A percentile compares a stretch with the other conserved stretches of the same genome.
Evolutionary conservation across 2,113 vertebrate genomes (phyloP).

Genomic region (Eclectus roratus): DNA sequence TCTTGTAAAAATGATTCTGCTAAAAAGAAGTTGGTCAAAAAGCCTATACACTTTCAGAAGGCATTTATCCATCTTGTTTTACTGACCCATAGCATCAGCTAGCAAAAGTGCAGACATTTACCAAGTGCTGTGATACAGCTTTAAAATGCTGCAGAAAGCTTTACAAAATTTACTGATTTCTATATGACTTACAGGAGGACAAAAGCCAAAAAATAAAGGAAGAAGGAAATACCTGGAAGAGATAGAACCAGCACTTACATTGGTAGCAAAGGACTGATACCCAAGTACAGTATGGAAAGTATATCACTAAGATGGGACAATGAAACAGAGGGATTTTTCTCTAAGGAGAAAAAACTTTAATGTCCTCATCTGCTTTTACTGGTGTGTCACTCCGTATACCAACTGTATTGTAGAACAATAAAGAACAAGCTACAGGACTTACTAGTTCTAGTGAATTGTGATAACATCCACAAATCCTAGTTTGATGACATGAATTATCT

Average conservation of each 20-base stretch:
- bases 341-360: not conserved
- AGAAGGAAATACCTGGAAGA: not conserved
- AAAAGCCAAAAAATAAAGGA: not conserved
- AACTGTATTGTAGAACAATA: not conserved
- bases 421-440: not conserved
- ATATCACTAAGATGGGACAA: not conserved
- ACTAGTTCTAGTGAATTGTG: not conserved
- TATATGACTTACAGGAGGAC: not conserved
- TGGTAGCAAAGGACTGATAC: not conserved
- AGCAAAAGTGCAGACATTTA: not conserved
- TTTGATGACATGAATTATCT: not conserved
- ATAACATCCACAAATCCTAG: not conserved
- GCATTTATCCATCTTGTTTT: constrained; percentile 5
- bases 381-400: not conserved
- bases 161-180: not conserved
- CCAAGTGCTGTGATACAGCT: not conserved
- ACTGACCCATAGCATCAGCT: not conserved
- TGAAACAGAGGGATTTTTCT: not conserved
- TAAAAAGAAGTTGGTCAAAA: constrained; percentile 12
- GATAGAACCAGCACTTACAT: not conserved
- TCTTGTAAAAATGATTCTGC: not conserved
- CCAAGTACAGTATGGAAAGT: not conserved
- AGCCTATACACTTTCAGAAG: not conserved
- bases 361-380: not conserved
- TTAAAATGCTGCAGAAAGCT: not conserved